phyloP scores from a whole-genome alignment of 2,113 vertebrate genomes.

The Zapus hudsonius region DNA sequence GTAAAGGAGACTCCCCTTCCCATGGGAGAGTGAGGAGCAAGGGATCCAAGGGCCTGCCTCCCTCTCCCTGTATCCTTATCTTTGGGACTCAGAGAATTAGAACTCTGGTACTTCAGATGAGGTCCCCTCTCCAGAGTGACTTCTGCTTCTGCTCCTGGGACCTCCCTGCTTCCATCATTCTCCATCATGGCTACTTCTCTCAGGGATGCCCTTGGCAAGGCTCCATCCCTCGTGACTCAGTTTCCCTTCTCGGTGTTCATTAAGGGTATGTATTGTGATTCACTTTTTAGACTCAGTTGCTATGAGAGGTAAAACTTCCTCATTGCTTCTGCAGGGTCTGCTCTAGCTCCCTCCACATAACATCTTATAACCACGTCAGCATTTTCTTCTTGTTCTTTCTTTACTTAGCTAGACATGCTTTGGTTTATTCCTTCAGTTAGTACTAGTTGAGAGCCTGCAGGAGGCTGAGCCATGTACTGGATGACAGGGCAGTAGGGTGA shows the following conservation, averaged over 20 bases:
- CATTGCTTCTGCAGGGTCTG: background rate
- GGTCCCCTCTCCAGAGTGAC: background rate
- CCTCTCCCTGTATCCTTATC: background rate
- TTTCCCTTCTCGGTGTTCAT: slow-evolving; percentile 8
- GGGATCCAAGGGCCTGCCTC: too few relatives aligned
- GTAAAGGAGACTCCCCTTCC: background rate
- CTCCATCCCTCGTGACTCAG: background rate
- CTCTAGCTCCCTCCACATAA: background rate
- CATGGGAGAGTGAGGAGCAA: background rate
- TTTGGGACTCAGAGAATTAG: background rate
- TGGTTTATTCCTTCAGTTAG: background rate
- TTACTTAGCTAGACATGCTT: background rate
- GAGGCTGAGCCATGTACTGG: background rate
- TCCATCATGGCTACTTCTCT: background rate
- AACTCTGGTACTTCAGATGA: background rate
- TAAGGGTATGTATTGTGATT: background rate
- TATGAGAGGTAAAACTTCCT: background rate
- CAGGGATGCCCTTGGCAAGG: background rate
- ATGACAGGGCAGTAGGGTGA: background rate
- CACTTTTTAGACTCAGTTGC: background rate
- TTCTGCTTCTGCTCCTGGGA: background rate
- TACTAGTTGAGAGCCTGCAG: background rate
- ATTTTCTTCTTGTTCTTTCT: background rate
- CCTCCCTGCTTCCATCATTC: background rate
- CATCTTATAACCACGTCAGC: background rate